Base-by-base conservation (phyloP, 2,113 vertebrate genomes). In the Neolamprologus sp. region DNA sequence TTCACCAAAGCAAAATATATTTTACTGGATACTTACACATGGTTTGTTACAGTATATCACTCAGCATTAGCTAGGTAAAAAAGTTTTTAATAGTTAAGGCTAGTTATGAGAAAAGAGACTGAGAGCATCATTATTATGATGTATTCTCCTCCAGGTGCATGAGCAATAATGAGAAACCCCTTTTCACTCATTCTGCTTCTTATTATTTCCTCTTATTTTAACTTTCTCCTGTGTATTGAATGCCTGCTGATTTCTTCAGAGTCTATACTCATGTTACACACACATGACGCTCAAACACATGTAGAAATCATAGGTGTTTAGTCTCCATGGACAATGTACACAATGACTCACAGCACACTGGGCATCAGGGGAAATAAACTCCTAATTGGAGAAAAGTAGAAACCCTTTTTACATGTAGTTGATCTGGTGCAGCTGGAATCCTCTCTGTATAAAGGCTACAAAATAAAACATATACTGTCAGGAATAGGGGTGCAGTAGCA, bases 351-450 rank as follows among this genome's bases (percentile, higher is more conserved):
- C 82, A 78, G 80, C 78, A 86, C 92, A 89, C 84, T 53, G 80
- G 65, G 83, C 87, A 82, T 80, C 90, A 81, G 75, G 90, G 90
- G 89, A 93, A 92, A 93, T 90, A 83, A 93, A 88, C 26, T 75
- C 83, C 82, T 93, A 93, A 93, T 88, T 94, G 91, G 89, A 71
- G 81, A 68, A 54, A 35, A 28, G 47, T 65, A 49, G 85, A 45
- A 49, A 63, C 3, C 11, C 3, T 3, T 30, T 47, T 83, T 28
- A 47, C 40, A 47, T 47, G 14, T 47, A 75, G 0, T 0, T 75
- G 68, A 75, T 75, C 68, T 73, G 65, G 8, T 73, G 37, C 37
- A 73, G 37, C 12, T 45, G 65, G 37, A 23, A 71, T 23, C 35
- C 35, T 71, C 19, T 71, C 35, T 73, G 37, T 73, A 45, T 73